Conservation (phyloP, 2,113 vertebrate genomes). For the Neogobius melanostomus region DNA sequence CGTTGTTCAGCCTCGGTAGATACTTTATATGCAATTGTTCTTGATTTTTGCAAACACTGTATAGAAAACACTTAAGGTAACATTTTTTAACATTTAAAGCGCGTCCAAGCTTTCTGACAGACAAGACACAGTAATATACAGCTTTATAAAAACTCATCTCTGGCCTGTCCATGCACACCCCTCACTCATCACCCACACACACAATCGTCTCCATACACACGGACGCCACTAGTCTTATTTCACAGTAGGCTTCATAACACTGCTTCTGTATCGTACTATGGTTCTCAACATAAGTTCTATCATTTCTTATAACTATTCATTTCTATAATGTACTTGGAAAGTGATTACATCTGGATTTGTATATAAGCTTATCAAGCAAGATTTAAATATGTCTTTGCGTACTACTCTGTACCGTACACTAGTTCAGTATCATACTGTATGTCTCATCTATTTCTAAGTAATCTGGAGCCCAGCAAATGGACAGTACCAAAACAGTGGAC, state of each 20-base stretch:
- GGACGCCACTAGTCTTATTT: slow-evolving; percentile 49
- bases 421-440: slow-evolving; percentile 47
- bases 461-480: background rate
- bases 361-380: slow-evolving; percentile 72
- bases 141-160: slow-evolving; percentile 63
- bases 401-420: slow-evolving; percentile 2
- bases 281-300: slow-evolving; percentile 59
- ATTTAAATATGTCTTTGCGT: slow-evolving; percentile 70
- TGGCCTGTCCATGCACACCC: slow-evolving; percentile 37
- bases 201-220: slow-evolving; percentile 31
- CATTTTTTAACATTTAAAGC: slow-evolving; percentile 73
- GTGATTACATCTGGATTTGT: slow-evolving; percentile 71
- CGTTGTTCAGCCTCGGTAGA: slow-evolving; percentile 71
- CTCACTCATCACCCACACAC: slow-evolving; percentile 18
- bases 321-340: slow-evolving; percentile 72
- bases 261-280: slow-evolving; percentile 62
- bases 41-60: slow-evolving; percentile 82
- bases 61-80: slow-evolving; percentile 79
- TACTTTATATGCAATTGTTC: slow-evolving; percentile 80
- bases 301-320: slow-evolving; percentile 70
- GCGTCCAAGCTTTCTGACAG: slow-evolving; percentile 72
- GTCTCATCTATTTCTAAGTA: slow-evolving; percentile 41
- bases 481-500: slow-evolving; percentile 1
- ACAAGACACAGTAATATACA: slow-evolving; percentile 74
- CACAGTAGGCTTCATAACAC: slow-evolving; percentile 70